Evolutionary conservation across 2,797 vertebrate species (phyloP).

Genomic region (Mallotus villosus): DNA sequence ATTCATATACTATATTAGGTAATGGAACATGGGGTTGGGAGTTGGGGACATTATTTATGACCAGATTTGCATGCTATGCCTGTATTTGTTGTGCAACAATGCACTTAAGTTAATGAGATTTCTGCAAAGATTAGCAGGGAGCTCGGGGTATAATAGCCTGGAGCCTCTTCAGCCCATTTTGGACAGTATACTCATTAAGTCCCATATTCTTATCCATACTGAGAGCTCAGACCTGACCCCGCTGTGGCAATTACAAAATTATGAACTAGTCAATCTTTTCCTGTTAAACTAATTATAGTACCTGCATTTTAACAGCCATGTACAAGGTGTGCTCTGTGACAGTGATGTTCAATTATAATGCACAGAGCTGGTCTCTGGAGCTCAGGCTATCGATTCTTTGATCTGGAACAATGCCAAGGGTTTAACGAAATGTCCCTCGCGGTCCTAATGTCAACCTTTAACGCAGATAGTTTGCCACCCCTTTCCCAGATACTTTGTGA

Average conservation of each 20-base stretch:
- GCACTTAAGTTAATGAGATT: slow-evolving; percentile 60
- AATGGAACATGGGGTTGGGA: slow-evolving; percentile 26
- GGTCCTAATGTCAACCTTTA: background rate
- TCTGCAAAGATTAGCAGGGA: slow-evolving; percentile 49
- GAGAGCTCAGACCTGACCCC: slow-evolving; percentile 16
- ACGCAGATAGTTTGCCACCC: background rate
- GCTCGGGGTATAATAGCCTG: slow-evolving; percentile 26
- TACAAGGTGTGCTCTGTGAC: slow-evolving; percentile 16
- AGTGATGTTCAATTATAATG: slow-evolving; percentile 35
- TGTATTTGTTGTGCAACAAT: slow-evolving; percentile 38
- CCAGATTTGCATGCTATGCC: slow-evolving; percentile 45
- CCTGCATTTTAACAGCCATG: slow-evolving; percentile 6
- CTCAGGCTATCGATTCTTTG: slow-evolving; percentile 47
- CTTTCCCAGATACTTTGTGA: background rate
- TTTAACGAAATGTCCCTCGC: slow-evolving; percentile 17
- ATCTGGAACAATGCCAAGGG: slow-evolving; percentile 14
- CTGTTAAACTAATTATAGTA: background rate
- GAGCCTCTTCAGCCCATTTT: slow-evolving; percentile 20
- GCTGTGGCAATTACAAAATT: slow-evolving; percentile 36
- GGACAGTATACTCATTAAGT: slow-evolving; percentile 32
- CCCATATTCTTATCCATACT: slow-evolving; percentile 37
- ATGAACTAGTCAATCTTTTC: slow-evolving; percentile 19
- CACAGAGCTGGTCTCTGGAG: slow-evolving; percentile 12
- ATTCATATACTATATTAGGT: slow-evolving; percentile 28
- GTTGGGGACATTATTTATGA: slow-evolving; percentile 48